Conservation (phyloP, 2,888 invertebrate species). For the Lasioglossum calceatum region DNA sequence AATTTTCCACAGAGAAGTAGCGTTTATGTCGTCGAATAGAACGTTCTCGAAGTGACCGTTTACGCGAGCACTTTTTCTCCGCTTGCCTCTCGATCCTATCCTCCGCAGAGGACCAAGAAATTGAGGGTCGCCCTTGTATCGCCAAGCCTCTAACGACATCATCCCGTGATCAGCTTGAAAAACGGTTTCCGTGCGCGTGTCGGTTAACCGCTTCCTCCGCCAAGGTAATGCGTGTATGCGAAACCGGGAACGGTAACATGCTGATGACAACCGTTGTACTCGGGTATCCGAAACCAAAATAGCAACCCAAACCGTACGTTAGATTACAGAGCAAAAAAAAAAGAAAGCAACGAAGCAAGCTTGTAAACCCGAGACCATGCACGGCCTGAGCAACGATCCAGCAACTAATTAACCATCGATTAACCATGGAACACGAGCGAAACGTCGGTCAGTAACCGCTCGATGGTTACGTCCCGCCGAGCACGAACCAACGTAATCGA, state of each 20-base stretch:
- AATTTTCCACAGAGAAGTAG: neutral
- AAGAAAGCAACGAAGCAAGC: neutral
- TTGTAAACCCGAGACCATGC: conserved; percentile 1
- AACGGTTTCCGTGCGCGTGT: conserved; percentile 5
- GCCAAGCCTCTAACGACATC: conserved; percentile 11
- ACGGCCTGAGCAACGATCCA: conserved; percentile 35
- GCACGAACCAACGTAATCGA: neutral
- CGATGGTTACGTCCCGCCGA: neutral
- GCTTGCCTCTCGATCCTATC: neutral
- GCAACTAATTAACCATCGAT: conserved; percentile 35
- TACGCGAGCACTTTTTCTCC: neutral
- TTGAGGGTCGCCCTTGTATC: neutral
- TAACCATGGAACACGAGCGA: conserved; percentile 2
- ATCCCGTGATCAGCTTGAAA: conserved; percentile 14
- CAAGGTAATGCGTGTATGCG: neutral
- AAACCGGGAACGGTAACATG: neutral
- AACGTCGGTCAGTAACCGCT: conserved; percentile 5
- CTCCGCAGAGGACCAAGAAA: neutral
- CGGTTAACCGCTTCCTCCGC: neutral
- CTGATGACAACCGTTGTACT: neutral
- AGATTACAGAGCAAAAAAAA: neutral
- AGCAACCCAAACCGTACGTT: conserved; percentile 1
- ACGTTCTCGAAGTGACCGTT: neutral
- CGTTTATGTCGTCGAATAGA: neutral
- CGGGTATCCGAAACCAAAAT: neutral